These are phyloP conservation scores for Penelope pileata DNA, from an alignment of 2,113 vertebrate genomes.

Conservation along the genomic window DNA sequence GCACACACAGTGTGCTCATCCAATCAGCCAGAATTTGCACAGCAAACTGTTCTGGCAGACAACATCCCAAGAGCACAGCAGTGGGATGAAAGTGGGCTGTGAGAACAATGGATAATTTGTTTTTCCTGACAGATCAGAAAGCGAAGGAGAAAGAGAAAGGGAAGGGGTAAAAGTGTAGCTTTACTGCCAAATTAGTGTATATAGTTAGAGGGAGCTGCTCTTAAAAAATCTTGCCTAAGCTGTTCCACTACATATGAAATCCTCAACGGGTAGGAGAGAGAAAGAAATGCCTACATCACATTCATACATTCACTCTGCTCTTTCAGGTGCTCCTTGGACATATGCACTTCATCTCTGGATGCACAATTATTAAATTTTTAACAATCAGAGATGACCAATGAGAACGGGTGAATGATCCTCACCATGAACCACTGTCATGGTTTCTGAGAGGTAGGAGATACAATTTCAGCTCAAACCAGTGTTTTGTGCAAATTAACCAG, in stretches of 20 bases:
- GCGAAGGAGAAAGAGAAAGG: not conserved
- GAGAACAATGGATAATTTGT: not conserved
- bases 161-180: accelerated
- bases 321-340: not conserved
- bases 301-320: not conserved
- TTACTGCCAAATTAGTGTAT: not conserved
- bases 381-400: not conserved
- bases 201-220: not conserved
- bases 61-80: accelerated
- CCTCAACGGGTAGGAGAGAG: not conserved
- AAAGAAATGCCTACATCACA: not conserved
- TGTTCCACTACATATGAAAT: not conserved
- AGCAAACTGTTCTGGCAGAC: not conserved
- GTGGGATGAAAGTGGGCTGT: accelerated
- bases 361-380: not conserved
- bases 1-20: not conserved
- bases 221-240: not conserved
- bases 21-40: not conserved
- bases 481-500: not conserved
- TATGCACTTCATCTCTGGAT: not conserved
- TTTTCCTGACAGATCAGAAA: not conserved
- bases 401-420: not conserved
- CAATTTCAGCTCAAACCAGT: not conserved
- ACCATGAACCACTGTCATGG: not conserved
- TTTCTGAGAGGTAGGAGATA: not conserved